phyloP scores from a whole-genome alignment of 2,888 invertebrate species.

The Coleophora flavipennella region DNA sequence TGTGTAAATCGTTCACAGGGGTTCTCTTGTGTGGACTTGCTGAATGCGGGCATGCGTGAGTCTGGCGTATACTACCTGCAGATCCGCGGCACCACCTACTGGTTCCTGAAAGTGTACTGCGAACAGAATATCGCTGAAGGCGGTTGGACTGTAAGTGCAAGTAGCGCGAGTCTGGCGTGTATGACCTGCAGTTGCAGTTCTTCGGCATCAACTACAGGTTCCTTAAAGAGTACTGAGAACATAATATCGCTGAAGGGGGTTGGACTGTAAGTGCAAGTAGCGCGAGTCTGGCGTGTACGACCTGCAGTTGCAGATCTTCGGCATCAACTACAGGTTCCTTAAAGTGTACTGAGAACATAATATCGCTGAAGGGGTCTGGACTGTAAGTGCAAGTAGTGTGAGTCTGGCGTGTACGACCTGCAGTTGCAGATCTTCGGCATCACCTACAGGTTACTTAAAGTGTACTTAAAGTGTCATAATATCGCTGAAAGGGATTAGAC shows the following conservation, averaged over 20 bases:
- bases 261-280: constrained; percentile 94
- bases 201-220: constrained; percentile 95
- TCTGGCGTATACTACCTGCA: constrained; percentile 92
- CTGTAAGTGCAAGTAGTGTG: constrained; percentile 86
- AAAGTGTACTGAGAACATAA: constrained; percentile 94
- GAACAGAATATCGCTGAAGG: constrained; percentile 92
- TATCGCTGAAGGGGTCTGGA: constrained; percentile 93
- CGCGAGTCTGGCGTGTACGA: constrained; percentile 90
- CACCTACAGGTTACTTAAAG: constrained; percentile 94
- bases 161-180: constrained; percentile 89
- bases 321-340: constrained; percentile 93
- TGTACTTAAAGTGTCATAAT: constrained; percentile 92
- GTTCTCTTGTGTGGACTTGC: constrained; percentile 88
- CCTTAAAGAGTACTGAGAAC: constrained; percentile 92
- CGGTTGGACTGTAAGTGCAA: constrained; percentile 93
- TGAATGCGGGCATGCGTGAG: constrained; percentile 88
- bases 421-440: constrained; percentile 94
- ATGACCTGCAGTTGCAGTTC: constrained; percentile 91
- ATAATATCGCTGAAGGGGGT: constrained; percentile 90
- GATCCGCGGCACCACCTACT: constrained; percentile 92
- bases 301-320: constrained; percentile 89
- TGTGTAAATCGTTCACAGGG: constrained; percentile 70
- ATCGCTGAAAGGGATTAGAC: constrained; percentile 94
- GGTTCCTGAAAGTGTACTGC: constrained; percentile 93
- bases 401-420: constrained; percentile 90